Percentiles rank a stretch among this genome's conserved stretches.
phyloP scores from a whole-genome alignment of 2,888 invertebrate genomes.

The Lasioglossum marginatum region DNA sequence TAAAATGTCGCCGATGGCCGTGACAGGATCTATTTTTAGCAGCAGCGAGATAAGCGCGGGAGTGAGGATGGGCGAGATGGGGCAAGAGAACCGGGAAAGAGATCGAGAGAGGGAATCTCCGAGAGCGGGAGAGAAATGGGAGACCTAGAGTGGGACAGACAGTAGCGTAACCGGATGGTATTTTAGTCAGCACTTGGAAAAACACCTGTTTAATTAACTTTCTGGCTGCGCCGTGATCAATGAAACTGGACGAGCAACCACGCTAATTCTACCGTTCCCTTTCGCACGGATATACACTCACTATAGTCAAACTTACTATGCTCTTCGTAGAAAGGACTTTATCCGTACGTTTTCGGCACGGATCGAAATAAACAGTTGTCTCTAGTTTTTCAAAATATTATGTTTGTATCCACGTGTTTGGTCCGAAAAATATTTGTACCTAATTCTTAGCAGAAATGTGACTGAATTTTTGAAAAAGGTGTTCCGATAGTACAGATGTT shows the following conservation, averaged over 20 bases:
- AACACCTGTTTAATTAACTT: slow-evolving; percentile 68
- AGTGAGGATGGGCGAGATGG: slow-evolving; percentile 58
- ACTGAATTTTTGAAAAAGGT: too few relatives aligned
- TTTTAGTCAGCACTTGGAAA: slow-evolving; percentile 60
- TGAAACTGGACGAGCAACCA: slow-evolving; percentile 14
- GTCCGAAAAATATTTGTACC: not conserved
- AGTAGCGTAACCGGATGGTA: slow-evolving; percentile 67
- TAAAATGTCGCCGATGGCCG: slow-evolving; percentile 84
- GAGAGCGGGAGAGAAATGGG: slow-evolving; percentile 36
- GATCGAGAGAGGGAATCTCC: slow-evolving; percentile 30
- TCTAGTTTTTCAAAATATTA: not conserved
- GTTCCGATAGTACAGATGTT: too few relatives aligned
- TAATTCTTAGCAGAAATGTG: too few relatives aligned
- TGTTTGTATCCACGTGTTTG: not conserved
- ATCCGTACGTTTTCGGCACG: not conserved
- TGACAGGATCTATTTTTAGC: slow-evolving; percentile 84
- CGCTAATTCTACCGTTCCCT: not conserved
- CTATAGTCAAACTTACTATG: not conserved
- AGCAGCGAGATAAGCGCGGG: slow-evolving; percentile 81
- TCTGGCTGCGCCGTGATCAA: slow-evolving; percentile 25
- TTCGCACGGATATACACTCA: not conserved
- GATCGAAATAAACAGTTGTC: not conserved
- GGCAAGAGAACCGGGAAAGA: slow-evolving; percentile 52
- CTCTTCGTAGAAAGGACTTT: not conserved
- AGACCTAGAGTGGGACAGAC: slow-evolving; percentile 40